phyloP scores from a whole-genome alignment of 2,797 vertebrate species.

The Epinephelus awoara region DNA sequence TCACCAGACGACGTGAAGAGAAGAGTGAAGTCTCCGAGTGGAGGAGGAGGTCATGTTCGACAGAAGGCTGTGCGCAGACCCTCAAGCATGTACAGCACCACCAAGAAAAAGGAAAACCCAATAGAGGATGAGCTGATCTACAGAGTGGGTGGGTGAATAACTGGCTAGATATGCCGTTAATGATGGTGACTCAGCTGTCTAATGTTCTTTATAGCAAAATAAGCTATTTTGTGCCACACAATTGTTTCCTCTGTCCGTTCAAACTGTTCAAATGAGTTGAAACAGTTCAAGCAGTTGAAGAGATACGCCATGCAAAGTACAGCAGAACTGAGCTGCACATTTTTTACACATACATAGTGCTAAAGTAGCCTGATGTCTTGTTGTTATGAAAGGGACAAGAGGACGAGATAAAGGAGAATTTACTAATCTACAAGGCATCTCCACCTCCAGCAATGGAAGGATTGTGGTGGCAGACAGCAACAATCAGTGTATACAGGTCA shows the following conservation, averaged over 20 bases:
- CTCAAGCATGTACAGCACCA: slow-evolving; percentile 97
- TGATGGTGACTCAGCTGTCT: slow-evolving; percentile 6
- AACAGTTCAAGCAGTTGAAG: no score
- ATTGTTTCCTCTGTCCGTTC: background rate
- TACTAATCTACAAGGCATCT: slow-evolving; percentile 97
- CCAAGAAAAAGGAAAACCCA: slow-evolving; percentile 97
- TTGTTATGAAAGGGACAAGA: slow-evolving; percentile 86
- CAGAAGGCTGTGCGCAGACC: slow-evolving; percentile 95
- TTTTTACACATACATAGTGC: background rate
- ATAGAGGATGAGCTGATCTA: slow-evolving; percentile 98
- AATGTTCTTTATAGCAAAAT: background rate
- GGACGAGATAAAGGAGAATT: slow-evolving; percentile 97
- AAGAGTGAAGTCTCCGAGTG: slow-evolving; percentile 93
- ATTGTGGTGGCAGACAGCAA: slow-evolving; percentile 98
- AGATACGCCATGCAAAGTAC: background rate
- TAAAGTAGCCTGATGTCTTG: background rate
- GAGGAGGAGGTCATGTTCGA: slow-evolving; percentile 93
- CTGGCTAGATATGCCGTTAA: background rate
- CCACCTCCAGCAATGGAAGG: slow-evolving; percentile 90
- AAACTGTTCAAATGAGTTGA: slow-evolving; percentile 1
- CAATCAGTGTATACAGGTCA: slow-evolving; percentile 97
- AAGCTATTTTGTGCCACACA: background rate
- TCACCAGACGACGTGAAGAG: slow-evolving; percentile 95
- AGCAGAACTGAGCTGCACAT: background rate
- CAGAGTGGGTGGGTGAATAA: slow-evolving; percentile 89